phyloP scores from a whole-genome alignment of 2,113 vertebrate genomes.

The Macrotis lagotis region DNA sequence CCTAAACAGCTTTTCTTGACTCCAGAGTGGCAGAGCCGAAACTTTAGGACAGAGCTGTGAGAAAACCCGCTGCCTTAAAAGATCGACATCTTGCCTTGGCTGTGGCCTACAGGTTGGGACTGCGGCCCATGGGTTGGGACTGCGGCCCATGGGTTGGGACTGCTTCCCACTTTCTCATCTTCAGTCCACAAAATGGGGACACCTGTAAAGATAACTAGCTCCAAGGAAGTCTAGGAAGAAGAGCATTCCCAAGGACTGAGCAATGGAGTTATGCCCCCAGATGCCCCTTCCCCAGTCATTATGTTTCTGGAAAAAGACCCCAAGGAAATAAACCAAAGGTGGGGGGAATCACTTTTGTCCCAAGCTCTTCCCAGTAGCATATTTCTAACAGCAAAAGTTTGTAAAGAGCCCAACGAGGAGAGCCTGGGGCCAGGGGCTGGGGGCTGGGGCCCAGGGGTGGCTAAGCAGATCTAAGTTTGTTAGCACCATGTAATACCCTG shows the following conservation, averaged over 20 bases:
- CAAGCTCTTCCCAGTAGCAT: neutral
- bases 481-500: neutral
- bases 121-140: too few species aligned
- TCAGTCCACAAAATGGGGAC: slow-evolving; percentile 8
- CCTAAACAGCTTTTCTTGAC: neutral
- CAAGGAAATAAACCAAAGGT: neutral
- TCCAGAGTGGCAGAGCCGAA: neutral
- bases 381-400: neutral
- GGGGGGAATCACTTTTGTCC: neutral
- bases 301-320: neutral
- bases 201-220: neutral
- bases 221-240: slow-evolving; percentile 14
- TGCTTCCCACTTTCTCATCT: slow-evolving; percentile 27
- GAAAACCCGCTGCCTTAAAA: neutral
- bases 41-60: neutral
- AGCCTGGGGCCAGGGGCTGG: neutral
- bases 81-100: neutral
- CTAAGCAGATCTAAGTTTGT: neutral
- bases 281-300: neutral
- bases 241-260: neutral
- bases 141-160: too few species aligned
- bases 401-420: neutral
- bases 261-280: neutral
- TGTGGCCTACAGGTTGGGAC: too few species aligned
- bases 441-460: too few species aligned